phyloP scores from a whole-genome alignment of 2,797 vertebrate species.

The Coccyzus lansbergi region DNA sequence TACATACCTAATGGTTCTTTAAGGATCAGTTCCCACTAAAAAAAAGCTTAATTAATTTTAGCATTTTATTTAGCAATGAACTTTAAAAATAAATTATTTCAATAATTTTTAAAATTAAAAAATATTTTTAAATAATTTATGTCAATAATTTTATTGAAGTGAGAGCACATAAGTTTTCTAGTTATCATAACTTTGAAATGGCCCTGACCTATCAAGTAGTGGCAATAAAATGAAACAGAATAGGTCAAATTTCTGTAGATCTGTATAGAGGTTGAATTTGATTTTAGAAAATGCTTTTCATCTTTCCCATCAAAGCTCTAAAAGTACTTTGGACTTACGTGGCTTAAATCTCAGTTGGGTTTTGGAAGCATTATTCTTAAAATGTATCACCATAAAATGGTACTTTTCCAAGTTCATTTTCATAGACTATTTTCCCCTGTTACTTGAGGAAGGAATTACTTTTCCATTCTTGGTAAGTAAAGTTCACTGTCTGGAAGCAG shows the following conservation, averaged over 20 bases:
- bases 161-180: background rate
- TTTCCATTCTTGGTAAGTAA: constrained; percentile 41
- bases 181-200: background rate
- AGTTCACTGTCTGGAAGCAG: constrained; percentile 21
- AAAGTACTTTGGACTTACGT: constrained; percentile 27
- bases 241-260: constrained; percentile 12
- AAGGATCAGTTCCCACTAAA: background rate
- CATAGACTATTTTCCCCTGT: background rate
- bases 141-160: background rate
- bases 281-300: constrained; percentile 43
- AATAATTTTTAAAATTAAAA: background rate
- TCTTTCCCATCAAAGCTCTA: constrained; percentile 36
- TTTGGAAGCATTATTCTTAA: constrained; percentile 34
- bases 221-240: constrained; percentile 5
- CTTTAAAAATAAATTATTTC: background rate
- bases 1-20: background rate
- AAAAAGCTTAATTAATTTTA: background rate
- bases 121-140: background rate
- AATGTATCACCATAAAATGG: constrained; percentile 15
- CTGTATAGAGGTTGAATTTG: background rate
- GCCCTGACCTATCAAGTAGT: background rate
- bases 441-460: constrained; percentile 53
- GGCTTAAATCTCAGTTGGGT: constrained; percentile 43
- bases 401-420: constrained; percentile 23
- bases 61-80: background rate